Conservation (phyloP, 1,140 invertebrate species). For the Teleogryllus occipitalis region DNA sequence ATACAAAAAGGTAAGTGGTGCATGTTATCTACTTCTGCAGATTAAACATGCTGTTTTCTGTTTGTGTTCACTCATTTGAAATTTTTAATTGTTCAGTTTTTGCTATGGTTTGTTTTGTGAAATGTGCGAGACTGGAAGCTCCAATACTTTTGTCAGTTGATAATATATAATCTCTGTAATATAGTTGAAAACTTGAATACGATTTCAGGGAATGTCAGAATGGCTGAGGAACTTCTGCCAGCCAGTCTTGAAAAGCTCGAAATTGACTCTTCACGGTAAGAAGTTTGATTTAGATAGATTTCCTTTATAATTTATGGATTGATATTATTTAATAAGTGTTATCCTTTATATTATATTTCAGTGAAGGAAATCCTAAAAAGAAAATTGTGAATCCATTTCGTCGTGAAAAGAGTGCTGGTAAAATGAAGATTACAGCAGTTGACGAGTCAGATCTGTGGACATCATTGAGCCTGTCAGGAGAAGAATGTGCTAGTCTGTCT, state of each 20-base stretch:
- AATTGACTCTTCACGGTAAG: conserved; percentile 10
- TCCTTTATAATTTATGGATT: neutral
- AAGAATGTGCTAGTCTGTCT: conserved; percentile 17
- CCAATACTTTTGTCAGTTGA: too few relatives aligned
- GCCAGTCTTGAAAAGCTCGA: conserved; percentile 13
- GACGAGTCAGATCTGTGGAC: conserved; percentile 11
- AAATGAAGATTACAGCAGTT: neutral
- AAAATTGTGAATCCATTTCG: conserved; percentile 10
- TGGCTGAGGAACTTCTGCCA: conserved; percentile 13
- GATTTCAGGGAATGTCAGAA: neutral
- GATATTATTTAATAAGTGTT: neutral
- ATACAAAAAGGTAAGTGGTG: too few relatives aligned
- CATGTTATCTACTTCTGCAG: too few relatives aligned
- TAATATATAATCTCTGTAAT: too few relatives aligned
- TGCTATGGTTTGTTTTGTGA: too few relatives aligned
- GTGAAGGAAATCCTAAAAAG: neutral
- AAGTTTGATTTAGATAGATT: neutral
- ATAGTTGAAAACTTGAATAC: too few relatives aligned
- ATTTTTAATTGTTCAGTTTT: too few relatives aligned
- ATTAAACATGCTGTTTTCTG: too few relatives aligned
- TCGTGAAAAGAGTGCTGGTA: neutral
- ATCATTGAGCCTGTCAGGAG: conserved; percentile 13
- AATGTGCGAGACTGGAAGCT: too few relatives aligned
- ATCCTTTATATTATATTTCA: neutral
- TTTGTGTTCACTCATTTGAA: too few relatives aligned